Base-by-base conservation (phyloP, 2,113 vertebrate genomes). In the Hippocampus comes region DNA sequence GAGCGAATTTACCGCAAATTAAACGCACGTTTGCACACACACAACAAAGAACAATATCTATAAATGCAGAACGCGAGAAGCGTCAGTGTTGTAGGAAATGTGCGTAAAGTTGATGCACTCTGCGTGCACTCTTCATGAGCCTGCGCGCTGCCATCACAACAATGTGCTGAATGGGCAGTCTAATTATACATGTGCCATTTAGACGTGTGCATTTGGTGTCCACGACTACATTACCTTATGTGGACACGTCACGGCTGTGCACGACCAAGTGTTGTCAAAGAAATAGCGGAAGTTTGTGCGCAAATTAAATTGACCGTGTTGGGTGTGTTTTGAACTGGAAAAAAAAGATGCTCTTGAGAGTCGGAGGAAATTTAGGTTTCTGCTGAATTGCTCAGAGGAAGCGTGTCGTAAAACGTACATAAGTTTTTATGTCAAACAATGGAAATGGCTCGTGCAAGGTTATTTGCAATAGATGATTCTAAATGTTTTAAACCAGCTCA, bases 141-240 rank as follows among this genome's bases (percentile, higher is more conserved):
- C 93, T 94, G 94, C 94, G 93, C 93, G 93, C 93, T 96, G 94
- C 94, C 91, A 92, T 90, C 90, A 91, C 93, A 92, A 95, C 93
- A 94, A 96, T 97, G 95, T 98, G 97, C 97, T 99, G 97, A 98
- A 96, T 96, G 93, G 94, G 91, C 96, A 96, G 94, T 96, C 97
- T 99, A 99, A 99, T 99, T 96, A 97, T 99, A 99, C 94, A 95
- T 96, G 95, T 98, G 95, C 94, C 96, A 96, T 96, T 97, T 97
- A 93, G 95, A 93, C 95, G 93, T 88, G 84, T n/a, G 53, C 68
- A 93, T 93, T 94, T 76, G 94, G 93, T 93, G 92, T 92, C 93
- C 93, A 92, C 93, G 92, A 95, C 95, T 95, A 94, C 92, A 94
- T 98, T 97, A 96, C 97, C 97, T 99, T 99, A 99, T 98, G 96